phyloP scores from a whole-genome alignment of 2,888 invertebrate species.

The Drosophila aldrichi region DNA sequence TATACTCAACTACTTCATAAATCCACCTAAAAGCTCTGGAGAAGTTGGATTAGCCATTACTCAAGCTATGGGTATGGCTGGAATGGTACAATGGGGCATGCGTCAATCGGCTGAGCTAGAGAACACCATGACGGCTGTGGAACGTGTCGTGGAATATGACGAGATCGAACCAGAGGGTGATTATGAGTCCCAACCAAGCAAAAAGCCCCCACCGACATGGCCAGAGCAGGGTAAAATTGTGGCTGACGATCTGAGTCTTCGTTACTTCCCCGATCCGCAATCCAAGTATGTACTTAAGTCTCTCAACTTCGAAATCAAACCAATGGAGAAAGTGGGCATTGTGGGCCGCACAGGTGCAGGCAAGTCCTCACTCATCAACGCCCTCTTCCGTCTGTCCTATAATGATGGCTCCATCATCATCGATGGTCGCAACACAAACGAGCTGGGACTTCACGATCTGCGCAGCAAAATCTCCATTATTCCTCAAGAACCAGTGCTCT shows the following conservation, averaged over 20 bases:
- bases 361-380: constrained; percentile 90
- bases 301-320: constrained; percentile 88
- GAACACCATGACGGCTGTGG: constrained; percentile 96
- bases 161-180: constrained; percentile 85
- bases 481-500: constrained; percentile 93
- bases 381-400: constrained; percentile 92
- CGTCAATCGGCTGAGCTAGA: constrained; percentile 95
- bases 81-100: constrained; percentile 92
- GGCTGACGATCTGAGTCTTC: constrained; percentile 89
- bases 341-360: constrained; percentile 91
- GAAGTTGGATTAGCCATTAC: constrained; percentile 92
- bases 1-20: constrained; percentile 92
- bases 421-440: constrained; percentile 90
- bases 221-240: constrained; percentile 89
- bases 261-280: constrained; percentile 88
- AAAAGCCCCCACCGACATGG: constrained; percentile 90
- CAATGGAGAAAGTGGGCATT: constrained; percentile 89
- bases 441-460: constrained; percentile 90
- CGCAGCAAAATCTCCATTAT: constrained; percentile 93
- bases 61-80: constrained; percentile 91
- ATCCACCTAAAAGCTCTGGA: constrained; percentile 89
- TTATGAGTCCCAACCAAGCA: constrained; percentile 88
- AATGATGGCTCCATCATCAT: constrained; percentile 92
- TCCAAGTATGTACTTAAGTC: constrained; percentile 91
- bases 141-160: constrained; percentile 90